Evolutionary conservation across 2,113 vertebrate species (phyloP), one percentile per base, ranked within the genome.

Genomic region (Trematocara nigrifrons): DNA sequence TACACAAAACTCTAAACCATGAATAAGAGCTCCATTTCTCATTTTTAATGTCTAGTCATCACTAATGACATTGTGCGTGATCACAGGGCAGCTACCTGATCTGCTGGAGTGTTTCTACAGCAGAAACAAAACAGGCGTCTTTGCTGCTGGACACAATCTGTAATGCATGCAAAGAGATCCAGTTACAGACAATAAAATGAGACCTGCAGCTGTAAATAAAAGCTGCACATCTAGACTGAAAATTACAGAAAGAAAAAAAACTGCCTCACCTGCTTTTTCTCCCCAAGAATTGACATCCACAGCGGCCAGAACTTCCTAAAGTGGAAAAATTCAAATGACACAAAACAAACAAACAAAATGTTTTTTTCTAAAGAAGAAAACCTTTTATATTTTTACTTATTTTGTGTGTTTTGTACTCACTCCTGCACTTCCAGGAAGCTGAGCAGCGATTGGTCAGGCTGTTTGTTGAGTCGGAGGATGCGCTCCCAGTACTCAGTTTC

Each of bases 71-170:
- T 57, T 16, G 38, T 22, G 7, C 7, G 11, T 78, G 12, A 64
- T 57, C 26, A 66, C 42, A 57, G 3, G 9, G 35, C 59, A 84
- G 38, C 77, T 97, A 99, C 98, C 99, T 99, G 95, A 99, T 99
- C 93, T 99, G 98, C 87, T 99, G 98, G 47, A 99, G 96, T 42
- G 97, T 98, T 92, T 99, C 98, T 18, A 99, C 96, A 47, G 99
- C 98, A 49, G 97, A 97, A 49, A 97, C 95, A 94, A 98, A 99
- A 89, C 98, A 99, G 87, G 96, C 95, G 2, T 99, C 97, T 96
- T 97, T 98, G 84, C 97, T 98, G 86, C 90, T 97, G 79, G 98
- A 95, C 49, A 97, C 95, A 53, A 99, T 97, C 98, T 99, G 91
- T 49, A 61, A 78, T 71, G 85, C 78, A 94, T 33, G 40, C 3